Conservation (phyloP, 2,113 vertebrate species). For the Buteo buteo region DNA sequence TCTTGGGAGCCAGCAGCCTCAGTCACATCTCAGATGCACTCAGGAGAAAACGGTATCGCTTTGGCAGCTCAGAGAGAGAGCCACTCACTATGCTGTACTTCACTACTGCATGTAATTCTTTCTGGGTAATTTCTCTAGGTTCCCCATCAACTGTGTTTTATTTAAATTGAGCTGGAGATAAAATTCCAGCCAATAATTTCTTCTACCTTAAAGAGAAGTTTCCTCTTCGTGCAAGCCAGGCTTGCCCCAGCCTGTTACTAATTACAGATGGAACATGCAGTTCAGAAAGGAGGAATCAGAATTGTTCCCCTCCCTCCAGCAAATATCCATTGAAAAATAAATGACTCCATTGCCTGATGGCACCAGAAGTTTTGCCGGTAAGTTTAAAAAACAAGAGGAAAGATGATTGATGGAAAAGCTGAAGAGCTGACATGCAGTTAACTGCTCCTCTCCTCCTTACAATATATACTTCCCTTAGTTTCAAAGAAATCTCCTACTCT, state of each 20-base stretch:
- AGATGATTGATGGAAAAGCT: not conserved
- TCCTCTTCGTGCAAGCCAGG: constrained; percentile 13
- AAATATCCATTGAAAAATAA: constrained; percentile 12
- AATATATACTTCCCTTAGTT: not conserved
- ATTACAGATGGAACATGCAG: constrained; percentile 69
- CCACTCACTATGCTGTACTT: not conserved
- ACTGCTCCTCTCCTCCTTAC: not conserved
- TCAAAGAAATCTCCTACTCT: not conserved
- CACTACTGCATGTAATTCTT: not conserved
- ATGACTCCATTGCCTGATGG: not conserved
- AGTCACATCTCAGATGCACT: not conserved
- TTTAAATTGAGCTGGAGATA: not conserved
- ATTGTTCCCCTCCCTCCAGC: constrained; percentile 26
- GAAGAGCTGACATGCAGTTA: not conserved
- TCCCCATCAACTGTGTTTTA: not conserved
- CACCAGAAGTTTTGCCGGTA: not conserved
- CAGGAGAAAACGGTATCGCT: accelerated
- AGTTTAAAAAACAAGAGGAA: not conserved
- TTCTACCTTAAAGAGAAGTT: constrained; percentile 31
- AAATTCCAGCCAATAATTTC: constrained; percentile 4
- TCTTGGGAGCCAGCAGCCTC: not conserved
- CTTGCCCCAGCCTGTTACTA: constrained; percentile 71
- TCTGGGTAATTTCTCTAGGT: not conserved
- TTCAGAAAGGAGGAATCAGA: constrained; percentile 57
- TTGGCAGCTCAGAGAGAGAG: not conserved